These are phyloP conservation scores for Beaufortia kweichowensis DNA, from an alignment of 2,113 vertebrate genomes.

Conservation along the genomic window DNA sequence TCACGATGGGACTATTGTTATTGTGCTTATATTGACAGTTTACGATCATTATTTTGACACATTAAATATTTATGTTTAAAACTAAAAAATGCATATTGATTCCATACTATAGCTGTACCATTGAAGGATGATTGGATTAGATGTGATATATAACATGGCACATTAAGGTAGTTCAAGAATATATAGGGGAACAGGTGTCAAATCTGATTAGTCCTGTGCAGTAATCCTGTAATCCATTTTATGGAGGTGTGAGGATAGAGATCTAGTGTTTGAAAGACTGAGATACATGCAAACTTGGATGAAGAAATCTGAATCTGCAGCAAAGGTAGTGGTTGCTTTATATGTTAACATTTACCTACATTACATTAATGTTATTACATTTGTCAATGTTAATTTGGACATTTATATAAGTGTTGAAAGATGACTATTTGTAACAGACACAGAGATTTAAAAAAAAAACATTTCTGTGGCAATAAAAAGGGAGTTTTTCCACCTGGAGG, in stretches of 20 bases:
- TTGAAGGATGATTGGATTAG: too few species aligned
- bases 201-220: conserved; percentile 49
- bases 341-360: too few species aligned
- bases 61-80: background rate
- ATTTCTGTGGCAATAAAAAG: too few species aligned
- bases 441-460: too few species aligned
- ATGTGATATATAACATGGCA: too few species aligned
- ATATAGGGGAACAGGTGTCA: conserved; percentile 34
- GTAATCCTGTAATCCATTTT: conserved; percentile 68
- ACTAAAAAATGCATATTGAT: background rate
- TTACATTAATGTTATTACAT: too few species aligned
- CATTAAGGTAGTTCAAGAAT: too few species aligned
- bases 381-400: background rate
- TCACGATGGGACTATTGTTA: background rate
- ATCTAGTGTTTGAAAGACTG: background rate
- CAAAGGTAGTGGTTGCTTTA: conserved; percentile 17
- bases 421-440: background rate
- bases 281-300: conserved; percentile 11
- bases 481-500: too few species aligned
- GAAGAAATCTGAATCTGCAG: background rate
- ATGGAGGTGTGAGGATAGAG: conserved; percentile 24
- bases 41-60: too few species aligned
- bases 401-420: background rate
- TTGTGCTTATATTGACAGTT: too few species aligned
- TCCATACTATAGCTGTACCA: too few species aligned